A percentile compares a stretch with the other conserved stretches of the same genome.
Evolutionary conservation across 2,113 vertebrate species (phyloP).

Genomic region (Petroica traversi): DNA sequence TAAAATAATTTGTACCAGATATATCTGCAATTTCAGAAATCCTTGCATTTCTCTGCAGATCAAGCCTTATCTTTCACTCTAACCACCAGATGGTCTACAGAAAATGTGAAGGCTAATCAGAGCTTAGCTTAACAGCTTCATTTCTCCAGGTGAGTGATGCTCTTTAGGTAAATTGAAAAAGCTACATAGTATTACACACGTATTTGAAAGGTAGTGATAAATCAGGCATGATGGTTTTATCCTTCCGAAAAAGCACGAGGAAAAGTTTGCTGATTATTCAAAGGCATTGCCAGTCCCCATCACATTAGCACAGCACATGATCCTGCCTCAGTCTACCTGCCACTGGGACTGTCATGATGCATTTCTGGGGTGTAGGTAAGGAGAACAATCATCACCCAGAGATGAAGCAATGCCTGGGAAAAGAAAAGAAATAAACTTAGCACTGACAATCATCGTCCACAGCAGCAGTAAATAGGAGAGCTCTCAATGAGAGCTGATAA

Average conservation of each 20-base stretch:
- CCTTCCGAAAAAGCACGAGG: background rate
- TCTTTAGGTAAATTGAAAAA: slow-evolving; percentile 10
- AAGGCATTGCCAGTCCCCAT: background rate
- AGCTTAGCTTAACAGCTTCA: slow-evolving; percentile 7
- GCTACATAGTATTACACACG: background rate
- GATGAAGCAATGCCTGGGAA: slow-evolving; percentile 87
- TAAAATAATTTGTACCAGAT: background rate
- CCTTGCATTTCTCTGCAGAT: background rate
- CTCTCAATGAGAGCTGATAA: background rate
- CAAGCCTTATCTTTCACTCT: background rate
- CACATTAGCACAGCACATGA: background rate
- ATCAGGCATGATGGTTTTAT: background rate
- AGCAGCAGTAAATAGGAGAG: background rate
- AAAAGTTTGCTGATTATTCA: background rate
- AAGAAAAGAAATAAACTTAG: background rate
- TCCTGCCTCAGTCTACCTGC: slow-evolving; percentile 68
- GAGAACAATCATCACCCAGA: slow-evolving; percentile 98
- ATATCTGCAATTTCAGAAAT: background rate
- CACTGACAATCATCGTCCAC: background rate
- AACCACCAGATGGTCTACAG: background rate
- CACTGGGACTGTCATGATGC: slow-evolving; percentile 82
- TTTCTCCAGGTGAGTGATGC: slow-evolving; percentile 26
- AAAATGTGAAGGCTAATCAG: background rate
- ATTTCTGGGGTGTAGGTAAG: slow-evolving; percentile 97
- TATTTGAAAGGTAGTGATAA: slow-evolving; percentile 42